Conservation (phyloP, 1,140 invertebrate species). For the Tribolium castaneum region DNA sequence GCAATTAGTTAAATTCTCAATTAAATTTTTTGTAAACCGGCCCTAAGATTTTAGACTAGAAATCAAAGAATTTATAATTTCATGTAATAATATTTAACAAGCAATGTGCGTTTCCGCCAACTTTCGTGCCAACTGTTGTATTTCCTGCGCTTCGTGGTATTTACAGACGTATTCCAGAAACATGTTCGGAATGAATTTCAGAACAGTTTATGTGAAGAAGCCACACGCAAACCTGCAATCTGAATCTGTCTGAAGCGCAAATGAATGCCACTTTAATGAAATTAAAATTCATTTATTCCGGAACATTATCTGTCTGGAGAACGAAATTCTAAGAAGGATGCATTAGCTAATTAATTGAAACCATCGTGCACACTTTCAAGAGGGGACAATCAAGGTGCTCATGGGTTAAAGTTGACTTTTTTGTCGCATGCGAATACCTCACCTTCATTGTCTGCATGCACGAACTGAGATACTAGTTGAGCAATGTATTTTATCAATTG, state of each 20-base stretch:
- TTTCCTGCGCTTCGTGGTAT: conserved; percentile 41
- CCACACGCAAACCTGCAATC: conserved; percentile 60
- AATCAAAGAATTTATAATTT: too few species aligned
- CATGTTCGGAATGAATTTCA: conserved; percentile 32
- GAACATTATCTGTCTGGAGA: conserved; percentile 55
- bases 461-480: neutral
- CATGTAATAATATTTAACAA: neutral
- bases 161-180: conserved; percentile 43
- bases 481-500: neutral
- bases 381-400: conserved; percentile 24
- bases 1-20: too few species aligned
- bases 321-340: conserved; percentile 54
- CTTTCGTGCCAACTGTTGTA: conserved; percentile 15
- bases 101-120: neutral
- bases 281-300: conserved; percentile 62
- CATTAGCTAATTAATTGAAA: conserved; percentile 58
- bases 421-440: neutral
- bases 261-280: conserved; percentile 60
- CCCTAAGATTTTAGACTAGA: too few species aligned
- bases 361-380: conserved; percentile 33
- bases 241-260: conserved; percentile 57
- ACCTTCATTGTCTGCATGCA: neutral
- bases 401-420: conserved; percentile 22
- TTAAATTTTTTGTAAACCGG: too few species aligned
- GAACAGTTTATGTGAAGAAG: conserved; percentile 23